Percentiles rank a stretch among this genome's conserved stretches.
Evolutionary conservation across 2,888 invertebrate species (phyloP).

Genomic region (Ophion costatus): DNA sequence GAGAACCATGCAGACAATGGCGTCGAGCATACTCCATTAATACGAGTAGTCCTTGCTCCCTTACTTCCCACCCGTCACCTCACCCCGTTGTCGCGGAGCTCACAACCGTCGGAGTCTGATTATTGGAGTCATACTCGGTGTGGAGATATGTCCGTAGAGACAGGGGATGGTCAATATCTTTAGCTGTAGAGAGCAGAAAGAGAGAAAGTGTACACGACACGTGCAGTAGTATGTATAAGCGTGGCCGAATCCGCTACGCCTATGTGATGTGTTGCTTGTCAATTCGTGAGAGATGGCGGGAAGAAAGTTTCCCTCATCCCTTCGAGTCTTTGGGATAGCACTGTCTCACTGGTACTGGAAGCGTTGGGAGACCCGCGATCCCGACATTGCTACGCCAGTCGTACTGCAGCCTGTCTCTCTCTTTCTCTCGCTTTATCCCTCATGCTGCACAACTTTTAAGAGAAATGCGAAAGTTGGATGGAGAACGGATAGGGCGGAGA

Average conservation of each 20-base stretch:
- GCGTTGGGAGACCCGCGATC: conserved; percentile 63
- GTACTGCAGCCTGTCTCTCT: conserved; percentile 56
- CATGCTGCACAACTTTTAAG: conserved; percentile 79
- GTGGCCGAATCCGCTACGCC: conserved; percentile 67
- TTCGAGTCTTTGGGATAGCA: conserved; percentile 44
- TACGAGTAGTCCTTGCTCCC: conserved; percentile 37
- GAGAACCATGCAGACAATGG: conserved; percentile 71
- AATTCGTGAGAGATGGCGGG: conserved; percentile 79
- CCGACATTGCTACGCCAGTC: conserved; percentile 67
- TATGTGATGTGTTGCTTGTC: conserved; percentile 81
- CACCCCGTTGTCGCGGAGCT: conserved; percentile 1
- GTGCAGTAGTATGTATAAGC: conserved; percentile 29
- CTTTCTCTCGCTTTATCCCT: conserved; percentile 29
- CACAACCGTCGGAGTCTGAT: conserved; percentile 10
- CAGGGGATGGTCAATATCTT: conserved; percentile 20
- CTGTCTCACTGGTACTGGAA: conserved; percentile 58
- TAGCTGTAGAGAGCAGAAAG: conserved; percentile 9
- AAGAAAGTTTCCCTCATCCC: conserved; percentile 77
- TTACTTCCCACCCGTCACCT: neutral
- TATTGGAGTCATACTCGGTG: conserved; percentile 16
- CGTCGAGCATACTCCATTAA: conserved; percentile 71
- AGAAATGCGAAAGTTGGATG: conserved; percentile 82
- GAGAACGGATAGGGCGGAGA: conserved; percentile 82
- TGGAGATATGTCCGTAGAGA: neutral
- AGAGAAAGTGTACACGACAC: conserved; percentile 14